Conservation (phyloP, 2,888 invertebrate species). For the Troides helena region DNA sequence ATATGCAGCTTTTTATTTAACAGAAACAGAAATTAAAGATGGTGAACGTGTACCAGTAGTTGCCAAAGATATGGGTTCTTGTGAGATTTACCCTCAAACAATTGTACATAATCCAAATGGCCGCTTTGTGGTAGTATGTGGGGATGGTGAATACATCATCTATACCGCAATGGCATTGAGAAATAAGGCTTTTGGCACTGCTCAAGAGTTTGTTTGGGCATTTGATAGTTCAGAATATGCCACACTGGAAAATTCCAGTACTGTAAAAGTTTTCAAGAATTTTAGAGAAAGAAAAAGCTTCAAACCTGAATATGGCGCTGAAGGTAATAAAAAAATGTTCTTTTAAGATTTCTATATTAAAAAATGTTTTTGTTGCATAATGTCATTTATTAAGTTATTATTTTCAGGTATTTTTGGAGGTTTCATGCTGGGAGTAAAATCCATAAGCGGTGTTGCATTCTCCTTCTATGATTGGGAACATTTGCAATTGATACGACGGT, state of each 20-base stretch:
- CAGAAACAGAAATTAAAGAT: constrained; percentile 88
- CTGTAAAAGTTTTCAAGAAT: constrained; percentile 97
- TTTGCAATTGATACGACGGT: constrained; percentile 89
- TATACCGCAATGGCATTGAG: constrained; percentile 99
- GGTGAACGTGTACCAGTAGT: constrained; percentile 96
- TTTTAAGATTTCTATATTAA: not conserved
- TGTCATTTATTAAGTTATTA: not conserved
- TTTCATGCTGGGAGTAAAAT: constrained; percentile 93
- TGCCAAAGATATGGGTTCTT: constrained; percentile 99
- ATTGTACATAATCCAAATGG: constrained; percentile 99
- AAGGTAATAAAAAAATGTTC: constrained; percentile 79
- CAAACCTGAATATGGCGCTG: constrained; percentile 97
- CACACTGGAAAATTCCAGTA: constrained; percentile 92
- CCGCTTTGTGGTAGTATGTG: constrained; percentile 95
- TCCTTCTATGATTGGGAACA: constrained; percentile 99
- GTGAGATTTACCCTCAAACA: constrained; percentile 99
- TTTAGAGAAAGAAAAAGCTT: constrained; percentile 98
- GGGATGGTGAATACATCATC: constrained; percentile 99
- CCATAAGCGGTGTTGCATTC: constrained; percentile 94
- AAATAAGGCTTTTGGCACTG: constrained; percentile 99
- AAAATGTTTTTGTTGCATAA: not conserved
- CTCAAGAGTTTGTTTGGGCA: constrained; percentile 99
- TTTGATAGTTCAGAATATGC: constrained; percentile 96
- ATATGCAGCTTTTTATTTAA: not conserved
- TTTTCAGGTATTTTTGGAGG: constrained; percentile 92